Evolutionary conservation across 2,797 vertebrate genomes (phyloP), one percentile per base, ranked within the genome.

Genomic region (Fistularia commersonii): DNA sequence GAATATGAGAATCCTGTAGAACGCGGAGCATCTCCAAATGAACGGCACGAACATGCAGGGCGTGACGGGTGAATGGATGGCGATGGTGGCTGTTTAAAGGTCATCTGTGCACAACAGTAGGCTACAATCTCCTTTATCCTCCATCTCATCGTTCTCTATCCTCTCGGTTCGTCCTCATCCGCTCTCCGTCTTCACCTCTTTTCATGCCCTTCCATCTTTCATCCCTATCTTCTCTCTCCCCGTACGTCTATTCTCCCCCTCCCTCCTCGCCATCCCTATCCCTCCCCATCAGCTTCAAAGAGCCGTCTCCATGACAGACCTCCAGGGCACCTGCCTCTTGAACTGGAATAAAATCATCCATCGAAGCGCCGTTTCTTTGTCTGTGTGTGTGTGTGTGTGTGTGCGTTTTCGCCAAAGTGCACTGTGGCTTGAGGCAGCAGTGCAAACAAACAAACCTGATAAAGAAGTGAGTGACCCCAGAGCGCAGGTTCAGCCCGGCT

Each of bases 261-360:
- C 41, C 49, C 43, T 34, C 44, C 62, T 43, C 51, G 44, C 54
- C 36, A 42, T 51, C 54, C 6, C 73, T 42, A 63, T 83, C 72
- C 66, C 74, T 41, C 68, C 73, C 78, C 71, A 81, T 85, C 81
- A 83, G 79, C 82, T 77, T 87, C 83, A 87, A 87, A 86, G 83
- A 66, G 61, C 65, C 31, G 66, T 77, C 76, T 83, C 74, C 39
- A 51, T 81, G 62, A 69, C 47, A 61, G 71, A 76, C 71, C 86
- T 77, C 23, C 43, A 69, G 84, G 84, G 80, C 77, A 58, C 54
- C 76, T 80, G 83, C 68, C 82, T 82, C 76, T 79, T 77, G 78
- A 81, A 79, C 69, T 77, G 82, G 83, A 85, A 86, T 79, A 53
- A 81, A 76, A 79, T 74, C 60, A 69, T 47, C 45, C 41, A 3